A percentile compares a stretch with the other conserved stretches of the same genome.
Conservation (phyloP, 2,888 invertebrate genomes). For the Baccha elongata region DNA sequence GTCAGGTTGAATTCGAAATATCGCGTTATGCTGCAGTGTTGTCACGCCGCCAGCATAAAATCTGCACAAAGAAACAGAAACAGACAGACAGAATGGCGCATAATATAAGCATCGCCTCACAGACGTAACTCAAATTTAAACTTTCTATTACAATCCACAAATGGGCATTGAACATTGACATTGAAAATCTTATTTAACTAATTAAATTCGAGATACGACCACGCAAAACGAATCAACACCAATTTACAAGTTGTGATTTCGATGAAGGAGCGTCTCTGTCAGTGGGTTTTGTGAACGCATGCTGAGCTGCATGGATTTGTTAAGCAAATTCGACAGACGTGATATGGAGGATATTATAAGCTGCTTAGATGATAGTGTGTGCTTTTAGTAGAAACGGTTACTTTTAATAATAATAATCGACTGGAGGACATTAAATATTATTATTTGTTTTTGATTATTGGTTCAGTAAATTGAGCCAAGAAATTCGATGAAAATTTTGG, state of each 20-base stretch:
- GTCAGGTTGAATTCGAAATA: slow-evolving; percentile 59
- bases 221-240: slow-evolving; percentile 60
- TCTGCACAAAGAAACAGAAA: background rate
- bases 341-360: slow-evolving; percentile 29
- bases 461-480: no score
- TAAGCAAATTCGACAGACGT: slow-evolving; percentile 46
- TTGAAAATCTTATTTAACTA: slow-evolving; percentile 73
- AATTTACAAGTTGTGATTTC: slow-evolving; percentile 15
- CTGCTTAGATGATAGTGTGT: background rate
- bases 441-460: no score
- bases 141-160: slow-evolving; percentile 69
- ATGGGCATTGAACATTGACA: slow-evolving; percentile 72
- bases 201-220: slow-evolving; percentile 70
- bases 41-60: slow-evolving; percentile 22
- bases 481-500: no score
- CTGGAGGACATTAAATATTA: slow-evolving; percentile 5
- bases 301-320: slow-evolving; percentile 15
- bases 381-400: background rate
- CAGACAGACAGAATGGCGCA: slow-evolving; percentile 50
- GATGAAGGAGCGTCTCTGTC: slow-evolving; percentile 28
- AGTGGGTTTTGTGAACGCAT: slow-evolving; percentile 2
- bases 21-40: slow-evolving; percentile 3
- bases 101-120: slow-evolving; percentile 19
- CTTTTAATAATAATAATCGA: background rate
- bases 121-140: slow-evolving; percentile 29